phyloP scores from a whole-genome alignment of 1,140 invertebrate genomes.

The Drosophila jambulina region DNA sequence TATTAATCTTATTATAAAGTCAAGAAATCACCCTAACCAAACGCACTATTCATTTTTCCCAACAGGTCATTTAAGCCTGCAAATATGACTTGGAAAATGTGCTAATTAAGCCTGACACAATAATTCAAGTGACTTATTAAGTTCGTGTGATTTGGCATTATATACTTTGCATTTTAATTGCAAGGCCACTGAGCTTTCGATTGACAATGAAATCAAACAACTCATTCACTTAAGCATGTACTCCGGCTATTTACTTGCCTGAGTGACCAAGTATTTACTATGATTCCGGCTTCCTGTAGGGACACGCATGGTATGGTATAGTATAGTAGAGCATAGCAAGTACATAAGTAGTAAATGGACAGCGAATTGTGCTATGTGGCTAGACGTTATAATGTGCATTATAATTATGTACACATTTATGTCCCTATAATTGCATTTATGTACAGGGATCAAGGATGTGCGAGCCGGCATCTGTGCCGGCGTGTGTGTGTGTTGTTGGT shows the following conservation, averaged over 20 bases:
- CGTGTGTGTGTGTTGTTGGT: slow-evolving; percentile 34
- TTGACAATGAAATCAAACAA: slow-evolving; percentile 57
- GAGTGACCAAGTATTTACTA: slow-evolving; percentile 44
- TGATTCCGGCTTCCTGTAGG: slow-evolving; percentile 34
- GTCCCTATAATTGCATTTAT: slow-evolving; percentile 52
- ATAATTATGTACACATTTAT: slow-evolving; percentile 70
- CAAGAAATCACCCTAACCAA: background rate
- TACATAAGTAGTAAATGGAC: slow-evolving; percentile 1
- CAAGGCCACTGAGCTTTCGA: slow-evolving; percentile 57
- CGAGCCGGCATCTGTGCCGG: background rate
- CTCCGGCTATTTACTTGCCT: slow-evolving; percentile 36
- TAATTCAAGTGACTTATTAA: slow-evolving; percentile 17
- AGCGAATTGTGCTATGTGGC: slow-evolving; percentile 60
- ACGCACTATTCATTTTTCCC: background rate
- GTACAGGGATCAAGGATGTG: slow-evolving; percentile 19
- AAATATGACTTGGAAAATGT: background rate
- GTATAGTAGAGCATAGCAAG: slow-evolving; percentile 11
- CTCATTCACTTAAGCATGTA: slow-evolving; percentile 31
- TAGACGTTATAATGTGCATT: slow-evolving; percentile 78
- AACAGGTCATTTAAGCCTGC: background rate
- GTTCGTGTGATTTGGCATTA: slow-evolving; percentile 6
- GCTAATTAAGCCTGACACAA: slow-evolving; percentile 26
- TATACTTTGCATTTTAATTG: slow-evolving; percentile 34
- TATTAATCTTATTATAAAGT: background rate
- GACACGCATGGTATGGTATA: slow-evolving; percentile 16